Base-by-base conservation (phyloP, 2,113 vertebrate species). In the Monopterus albus region DNA sequence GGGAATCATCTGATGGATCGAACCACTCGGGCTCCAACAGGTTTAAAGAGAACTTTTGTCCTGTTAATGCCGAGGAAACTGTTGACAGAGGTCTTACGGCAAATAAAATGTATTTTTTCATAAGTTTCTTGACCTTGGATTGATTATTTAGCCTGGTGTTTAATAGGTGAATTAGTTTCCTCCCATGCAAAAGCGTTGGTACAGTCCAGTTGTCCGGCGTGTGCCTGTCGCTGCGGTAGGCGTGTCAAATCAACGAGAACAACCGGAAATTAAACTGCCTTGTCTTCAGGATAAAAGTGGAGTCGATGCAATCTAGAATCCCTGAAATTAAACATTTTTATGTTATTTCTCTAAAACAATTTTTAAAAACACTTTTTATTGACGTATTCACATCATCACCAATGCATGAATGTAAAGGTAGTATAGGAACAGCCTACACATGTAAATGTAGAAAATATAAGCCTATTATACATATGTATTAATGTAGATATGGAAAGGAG, bases 141-240 rank as follows among this genome's bases (percentile, higher is more conserved):
- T 0, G 4, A 33, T 18, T n/a, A 11, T 20, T 13, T 26, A 7
- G 0, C 13, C 2, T 1, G 4, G 0, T 50, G 17, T 40, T 17
- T 0, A 0, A 17, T 2, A 11, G 4, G 0, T 6, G 23, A 38
- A 21, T 0, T 0, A 1, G 9, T 25, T 31, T 25, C 5, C 53
- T 39, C 46, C 55, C 31, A 12, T 6, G 7, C 0, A 0, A 13
- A 9, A 12, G 6, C 46, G 47, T 76, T 92, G 89, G 92, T 86
- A 63, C 12, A 39, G 72, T 91, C 91, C 84, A 17, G 60, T 46
- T 70, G 62, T 87, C 88, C 77, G 56, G 61, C 81, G 83, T 74
- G 83, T 62, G 82, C 43, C 78, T 82, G 60, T 82, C 28, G 11
- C 65, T 17, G 10, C 13, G 21, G 38, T 39, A 18, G 3, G n/a